These are phyloP conservation scores for Phyllopteryx taeniolatus DNA, from an alignment of 2,113 vertebrate species.

Conservation along the genomic window DNA sequence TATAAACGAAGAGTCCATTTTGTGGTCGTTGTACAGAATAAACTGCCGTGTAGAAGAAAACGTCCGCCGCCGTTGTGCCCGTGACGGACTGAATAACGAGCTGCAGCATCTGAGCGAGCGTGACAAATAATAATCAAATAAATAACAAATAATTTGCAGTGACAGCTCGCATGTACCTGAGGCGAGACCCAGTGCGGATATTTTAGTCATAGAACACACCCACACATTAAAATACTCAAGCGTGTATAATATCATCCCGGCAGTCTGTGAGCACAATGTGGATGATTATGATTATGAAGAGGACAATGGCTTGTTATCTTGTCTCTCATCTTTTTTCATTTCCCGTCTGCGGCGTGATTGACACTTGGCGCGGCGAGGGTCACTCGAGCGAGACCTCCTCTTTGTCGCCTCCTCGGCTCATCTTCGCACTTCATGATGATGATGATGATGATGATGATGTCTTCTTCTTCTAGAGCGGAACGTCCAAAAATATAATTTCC, in stretches of 20 bases:
- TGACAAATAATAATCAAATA: constrained; percentile 10
- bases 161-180: constrained; percentile 17
- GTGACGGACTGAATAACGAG: neutral
- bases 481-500: neutral
- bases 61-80: too few species aligned
- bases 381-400: neutral
- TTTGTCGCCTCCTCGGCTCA: constrained; percentile 1
- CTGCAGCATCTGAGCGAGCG: neutral
- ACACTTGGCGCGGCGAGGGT: neutral
- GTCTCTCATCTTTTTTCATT: neutral
- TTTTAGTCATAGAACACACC: neutral
- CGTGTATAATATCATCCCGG: too few species aligned
- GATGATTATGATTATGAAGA: neutral
- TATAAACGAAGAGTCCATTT: neutral
- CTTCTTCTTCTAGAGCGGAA: neutral
- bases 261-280: neutral
- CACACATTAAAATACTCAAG: neutral
- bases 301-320: neutral
- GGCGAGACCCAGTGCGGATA: constrained; percentile 10
- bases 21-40: too few species aligned
- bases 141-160: constrained; percentile 6
- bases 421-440: neutral
- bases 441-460: neutral
- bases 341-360: neutral
- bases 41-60: too few species aligned